Evolutionary conservation across 1,140 invertebrate genomes (phyloP).

Genomic region (Pseudomyrmex flavicornis): DNA sequence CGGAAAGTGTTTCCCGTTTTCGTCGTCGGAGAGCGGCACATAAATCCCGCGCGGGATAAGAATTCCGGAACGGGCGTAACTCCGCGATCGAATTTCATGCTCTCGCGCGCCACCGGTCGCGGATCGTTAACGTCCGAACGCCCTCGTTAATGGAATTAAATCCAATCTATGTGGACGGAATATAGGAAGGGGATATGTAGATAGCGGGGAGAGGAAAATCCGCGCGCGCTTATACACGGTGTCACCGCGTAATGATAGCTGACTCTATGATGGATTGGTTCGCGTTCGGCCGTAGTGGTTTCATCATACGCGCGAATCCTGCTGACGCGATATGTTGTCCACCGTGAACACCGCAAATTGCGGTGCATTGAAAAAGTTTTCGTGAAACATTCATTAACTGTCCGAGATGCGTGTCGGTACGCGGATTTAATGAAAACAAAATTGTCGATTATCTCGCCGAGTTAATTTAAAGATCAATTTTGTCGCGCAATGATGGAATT

Average conservation of each 20-base stretch:
- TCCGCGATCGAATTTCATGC: constrained; percentile 67
- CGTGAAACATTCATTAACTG: constrained; percentile 5
- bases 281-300: constrained; percentile 36
- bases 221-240: constrained; percentile 34
- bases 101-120: constrained; percentile 46
- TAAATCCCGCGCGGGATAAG: constrained; percentile 70
- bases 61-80: constrained; percentile 61
- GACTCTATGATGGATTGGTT: constrained; percentile 59
- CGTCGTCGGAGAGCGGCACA: constrained; percentile 58
- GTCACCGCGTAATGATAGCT: constrained; percentile 58
- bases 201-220: constrained; percentile 12
- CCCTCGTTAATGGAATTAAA: constrained; percentile 58
- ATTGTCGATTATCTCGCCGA: neutral
- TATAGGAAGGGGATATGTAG: neutral
- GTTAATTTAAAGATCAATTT: neutral
- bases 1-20: constrained; percentile 72
- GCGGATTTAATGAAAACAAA: constrained; percentile 8
- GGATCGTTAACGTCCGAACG: constrained; percentile 31
- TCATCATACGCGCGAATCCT: constrained; percentile 29
- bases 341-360: constrained; percentile 8
- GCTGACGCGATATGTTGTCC: constrained; percentile 24
- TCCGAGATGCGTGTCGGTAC: neutral
- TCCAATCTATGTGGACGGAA: constrained; percentile 42
- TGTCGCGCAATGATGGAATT: neutral
- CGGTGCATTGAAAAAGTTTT: neutral